phyloP scores from a whole-genome alignment of 2,113 vertebrate species.

The Diphyllodes magnificus region DNA sequence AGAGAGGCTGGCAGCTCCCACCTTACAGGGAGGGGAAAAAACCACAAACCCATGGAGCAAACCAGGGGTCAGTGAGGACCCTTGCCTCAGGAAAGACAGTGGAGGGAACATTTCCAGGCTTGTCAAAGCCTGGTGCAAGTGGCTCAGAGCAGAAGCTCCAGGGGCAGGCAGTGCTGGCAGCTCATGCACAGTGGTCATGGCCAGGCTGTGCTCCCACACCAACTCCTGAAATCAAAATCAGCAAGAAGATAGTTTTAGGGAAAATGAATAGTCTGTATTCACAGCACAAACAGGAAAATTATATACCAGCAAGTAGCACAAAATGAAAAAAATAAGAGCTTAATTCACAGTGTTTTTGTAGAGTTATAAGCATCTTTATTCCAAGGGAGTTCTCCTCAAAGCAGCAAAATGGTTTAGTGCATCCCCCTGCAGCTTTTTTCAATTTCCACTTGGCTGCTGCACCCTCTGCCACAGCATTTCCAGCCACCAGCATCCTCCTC shows the following conservation, averaged over 20 bases:
- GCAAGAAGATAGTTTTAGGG: not conserved
- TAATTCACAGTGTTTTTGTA: not conserved
- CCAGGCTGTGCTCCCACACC: not conserved
- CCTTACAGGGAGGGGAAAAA: not conserved
- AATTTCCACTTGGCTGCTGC: not conserved
- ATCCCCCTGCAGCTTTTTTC: not conserved
- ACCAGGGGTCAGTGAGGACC: not conserved
- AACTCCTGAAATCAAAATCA: not conserved
- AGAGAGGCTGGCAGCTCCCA: rapidly evolving
- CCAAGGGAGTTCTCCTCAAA: not conserved
- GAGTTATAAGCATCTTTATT: not conserved
- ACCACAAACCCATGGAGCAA: not conserved
- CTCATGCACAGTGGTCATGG: rapidly evolving
- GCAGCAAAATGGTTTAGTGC: rapidly evolving
- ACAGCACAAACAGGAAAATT: not conserved
- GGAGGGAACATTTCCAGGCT: not conserved
- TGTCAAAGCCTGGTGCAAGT: not conserved
- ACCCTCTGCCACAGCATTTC: not conserved
- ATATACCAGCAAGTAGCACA: not conserved
- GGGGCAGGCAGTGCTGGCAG: not conserved
- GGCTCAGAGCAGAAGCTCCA: not conserved
- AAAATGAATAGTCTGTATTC: not conserved
- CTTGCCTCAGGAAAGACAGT: not conserved
- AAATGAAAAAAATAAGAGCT: not conserved
- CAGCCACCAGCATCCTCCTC: not conserved